phyloP scores from a whole-genome alignment of 2,113 vertebrate genomes.

The Shinisaurus crocodilurus region DNA sequence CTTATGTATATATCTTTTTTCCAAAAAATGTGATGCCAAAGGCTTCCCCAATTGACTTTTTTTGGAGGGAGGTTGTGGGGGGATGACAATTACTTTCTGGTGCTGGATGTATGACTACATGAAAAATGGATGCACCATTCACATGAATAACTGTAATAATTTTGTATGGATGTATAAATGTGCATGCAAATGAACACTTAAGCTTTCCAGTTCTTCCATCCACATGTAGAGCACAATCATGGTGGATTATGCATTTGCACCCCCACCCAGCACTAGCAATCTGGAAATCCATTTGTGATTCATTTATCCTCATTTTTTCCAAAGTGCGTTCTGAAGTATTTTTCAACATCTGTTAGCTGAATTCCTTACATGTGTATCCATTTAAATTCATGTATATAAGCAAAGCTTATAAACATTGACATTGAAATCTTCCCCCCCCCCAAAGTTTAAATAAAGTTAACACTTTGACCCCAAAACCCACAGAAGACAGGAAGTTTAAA shows the following conservation, averaged over 20 bases:
- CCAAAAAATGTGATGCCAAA: background rate
- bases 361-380: slow-evolving; percentile 46
- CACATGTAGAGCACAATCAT: background rate
- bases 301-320: slow-evolving; percentile 21
- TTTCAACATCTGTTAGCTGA: slow-evolving; percentile 56
- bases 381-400: slow-evolving; percentile 46
- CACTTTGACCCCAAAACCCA: slow-evolving; percentile 35
- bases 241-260: background rate
- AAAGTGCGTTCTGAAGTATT: slow-evolving; percentile 9
- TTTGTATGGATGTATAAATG: fast-evolving
- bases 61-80: background rate
- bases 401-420: slow-evolving; percentile 58
- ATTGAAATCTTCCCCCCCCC: slow-evolving; percentile 23
- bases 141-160: fast-evolving
- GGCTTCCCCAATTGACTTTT: fast-evolving
- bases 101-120: fast-evolving
- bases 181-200: fast-evolving
- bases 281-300: slow-evolving; percentile 38
- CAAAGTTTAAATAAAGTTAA: slow-evolving; percentile 36
- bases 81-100: background rate
- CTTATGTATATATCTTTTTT: fast-evolving
- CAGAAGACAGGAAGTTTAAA: slow-evolving; percentile 34
- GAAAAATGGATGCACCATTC: background rate
- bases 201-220: background rate
- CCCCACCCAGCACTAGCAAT: background rate